Conservation (phyloP, 2,888 invertebrate genomes). For the Rotaria sp. region DNA sequence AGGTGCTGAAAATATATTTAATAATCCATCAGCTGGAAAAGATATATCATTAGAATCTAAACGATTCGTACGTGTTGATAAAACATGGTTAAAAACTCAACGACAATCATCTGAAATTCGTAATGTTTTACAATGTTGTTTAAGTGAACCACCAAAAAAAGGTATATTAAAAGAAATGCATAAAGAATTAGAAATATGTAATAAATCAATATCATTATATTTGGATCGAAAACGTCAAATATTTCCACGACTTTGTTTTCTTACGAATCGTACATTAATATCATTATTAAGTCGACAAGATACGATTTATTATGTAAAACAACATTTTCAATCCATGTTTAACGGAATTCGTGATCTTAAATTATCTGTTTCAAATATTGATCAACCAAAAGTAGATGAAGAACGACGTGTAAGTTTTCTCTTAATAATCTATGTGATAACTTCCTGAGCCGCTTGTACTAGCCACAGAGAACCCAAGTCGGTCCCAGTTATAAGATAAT, state of each 20-base stretch:
- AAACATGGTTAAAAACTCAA: conserved; percentile 55
- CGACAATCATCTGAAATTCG: conserved; percentile 54
- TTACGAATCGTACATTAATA: conserved; percentile 52
- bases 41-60: conserved; percentile 55
- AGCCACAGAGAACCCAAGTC: too few species aligned
- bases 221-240: conserved; percentile 52
- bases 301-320: conserved; percentile 32
- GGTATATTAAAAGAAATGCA: conserved; percentile 53
- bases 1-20: conserved; percentile 54
- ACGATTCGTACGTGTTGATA: conserved; percentile 52
- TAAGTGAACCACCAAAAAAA: conserved; percentile 53
- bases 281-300: conserved; percentile 48
- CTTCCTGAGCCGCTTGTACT: too few species aligned
- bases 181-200: conserved; percentile 54
- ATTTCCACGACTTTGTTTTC: conserved; percentile 54
- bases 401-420: background rate
- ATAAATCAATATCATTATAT: conserved; percentile 52
- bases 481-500: too few species aligned
- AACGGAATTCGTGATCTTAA: conserved; percentile 50
- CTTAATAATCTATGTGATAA: background rate
- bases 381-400: conserved; percentile 18
- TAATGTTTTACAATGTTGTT: conserved; percentile 55
- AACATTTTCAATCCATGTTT: conserved; percentile 47
- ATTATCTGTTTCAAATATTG: conserved; percentile 41
- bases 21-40: conserved; percentile 49